Evolutionary conservation across 37 sponge, comb jelly and placozoan species (phyloP), one percentile per base, ranked within the genome.

Genomic region (Geodia barretti): DNA sequence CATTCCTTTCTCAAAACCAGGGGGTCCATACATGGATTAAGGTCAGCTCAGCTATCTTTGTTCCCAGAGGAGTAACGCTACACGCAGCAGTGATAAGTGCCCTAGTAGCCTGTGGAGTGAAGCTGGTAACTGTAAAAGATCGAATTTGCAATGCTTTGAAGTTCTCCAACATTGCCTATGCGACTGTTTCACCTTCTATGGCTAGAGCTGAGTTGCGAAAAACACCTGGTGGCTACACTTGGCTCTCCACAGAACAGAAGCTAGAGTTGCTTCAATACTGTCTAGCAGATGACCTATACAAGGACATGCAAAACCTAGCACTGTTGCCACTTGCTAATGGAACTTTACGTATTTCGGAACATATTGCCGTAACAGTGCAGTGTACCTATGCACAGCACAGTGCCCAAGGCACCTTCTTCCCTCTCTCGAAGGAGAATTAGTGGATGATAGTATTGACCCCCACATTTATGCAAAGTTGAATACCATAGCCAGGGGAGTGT

Each of bases 261-360:
- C 31, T 74, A 38, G 66, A 73, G 31, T 25, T 82, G 25, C 74
- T 82, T 25, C 40, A 62, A 40, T 82, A 74, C 32, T 82, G 83
- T 23, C 14, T 70, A 23, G 33, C 74, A 23, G 83, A 82, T 21
- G 37, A 73, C 20, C 21, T 35, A 8, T 82, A 39, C 31, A 29
- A 32, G 73, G 64, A 60, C 43, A 24, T 82, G 4, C n/a, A 20
- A 43, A 66, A 66, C 30, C 39, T 82, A 14, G 66, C 41, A 29
- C 75, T 82, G 41, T 37, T 82, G 23, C 83, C 83, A 25, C 41
- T 82, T 21, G 83, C 67, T 4, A 39, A 82, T 73, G 36, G 58
- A 11, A 73, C 64, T 2, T 82, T 82, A 8, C 59, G 11, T 84
- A 76, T 84, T 7, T 83, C 74, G 74, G 24, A 32, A 23, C 26